Conservation (phyloP, 2,113 vertebrate genomes). For the Leiothrix lutea region DNA sequence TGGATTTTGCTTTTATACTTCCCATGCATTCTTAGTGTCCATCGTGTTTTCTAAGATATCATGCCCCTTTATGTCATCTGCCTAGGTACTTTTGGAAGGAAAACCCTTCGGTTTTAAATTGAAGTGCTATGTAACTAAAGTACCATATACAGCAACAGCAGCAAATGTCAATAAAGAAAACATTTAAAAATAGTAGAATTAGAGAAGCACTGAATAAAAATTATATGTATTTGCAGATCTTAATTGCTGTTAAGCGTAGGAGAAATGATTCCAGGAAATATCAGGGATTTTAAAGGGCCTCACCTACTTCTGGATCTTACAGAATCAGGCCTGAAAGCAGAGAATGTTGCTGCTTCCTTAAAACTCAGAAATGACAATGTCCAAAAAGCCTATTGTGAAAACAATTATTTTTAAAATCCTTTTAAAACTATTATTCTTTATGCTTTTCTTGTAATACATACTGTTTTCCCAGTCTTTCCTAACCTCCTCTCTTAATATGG, state of each 20-base stretch:
- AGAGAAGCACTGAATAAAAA: neutral
- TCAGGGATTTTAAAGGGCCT: neutral
- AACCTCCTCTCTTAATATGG: neutral
- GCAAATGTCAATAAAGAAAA: neutral
- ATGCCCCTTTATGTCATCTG: neutral
- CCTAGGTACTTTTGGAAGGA: neutral
- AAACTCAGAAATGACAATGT: neutral
- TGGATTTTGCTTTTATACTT: neutral
- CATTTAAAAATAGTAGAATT: neutral
- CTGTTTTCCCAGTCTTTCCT: neutral
- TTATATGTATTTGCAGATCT: neutral
- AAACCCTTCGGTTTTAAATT: neutral
- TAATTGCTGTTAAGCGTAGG: neutral
- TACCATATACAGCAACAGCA: neutral
- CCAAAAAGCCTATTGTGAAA: neutral
- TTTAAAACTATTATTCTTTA: neutral
- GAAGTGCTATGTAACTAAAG: neutral
- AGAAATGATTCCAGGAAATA: neutral
- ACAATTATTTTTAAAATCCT: neutral
- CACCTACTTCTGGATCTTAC: neutral
- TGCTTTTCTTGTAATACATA: neutral
- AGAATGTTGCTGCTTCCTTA: neutral
- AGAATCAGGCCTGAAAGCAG: neutral
- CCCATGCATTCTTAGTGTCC: neutral
- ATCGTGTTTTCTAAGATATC: neutral